Conservation (phyloP, 1,140 invertebrate genomes). For the Calliopsis andreniformis region DNA sequence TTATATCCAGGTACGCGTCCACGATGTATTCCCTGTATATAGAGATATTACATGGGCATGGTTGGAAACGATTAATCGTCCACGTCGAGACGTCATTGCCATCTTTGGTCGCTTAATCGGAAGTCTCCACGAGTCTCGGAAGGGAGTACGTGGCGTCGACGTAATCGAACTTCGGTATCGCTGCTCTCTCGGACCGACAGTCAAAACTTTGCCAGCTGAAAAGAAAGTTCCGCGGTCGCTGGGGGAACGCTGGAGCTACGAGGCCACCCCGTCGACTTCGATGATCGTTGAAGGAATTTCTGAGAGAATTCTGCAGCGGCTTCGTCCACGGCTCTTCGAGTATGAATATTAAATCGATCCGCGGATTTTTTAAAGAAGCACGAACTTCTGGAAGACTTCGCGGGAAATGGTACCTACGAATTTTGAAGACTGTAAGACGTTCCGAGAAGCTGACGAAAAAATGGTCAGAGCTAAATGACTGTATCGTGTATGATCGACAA, state of each 20-base stretch:
- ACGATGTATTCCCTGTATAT: constrained; percentile 41
- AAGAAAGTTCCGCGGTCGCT: constrained; percentile 32
- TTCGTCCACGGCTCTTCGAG: not conserved
- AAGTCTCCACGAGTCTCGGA: constrained; percentile 54
- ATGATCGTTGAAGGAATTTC: constrained; percentile 2
- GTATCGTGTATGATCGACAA: constrained; percentile 12
- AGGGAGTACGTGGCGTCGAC: constrained; percentile 59
- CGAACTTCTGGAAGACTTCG: not conserved
- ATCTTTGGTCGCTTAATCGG: constrained; percentile 71
- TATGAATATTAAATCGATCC: constrained; percentile 31
- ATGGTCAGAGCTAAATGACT: constrained; percentile 19
- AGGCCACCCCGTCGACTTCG: constrained; percentile 12
- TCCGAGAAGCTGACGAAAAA: not conserved
- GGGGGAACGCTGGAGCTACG: constrained; percentile 20
- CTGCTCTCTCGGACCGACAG: constrained; percentile 41
- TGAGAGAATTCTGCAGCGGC: not conserved
- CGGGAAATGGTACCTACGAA: no score
- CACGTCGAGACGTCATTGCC: constrained; percentile 69
- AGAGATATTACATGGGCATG: constrained; percentile 38
- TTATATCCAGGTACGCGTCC: constrained; percentile 60
- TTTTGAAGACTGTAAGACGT: no score
- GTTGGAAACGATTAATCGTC: constrained; percentile 74
- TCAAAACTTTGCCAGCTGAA: constrained; percentile 42
- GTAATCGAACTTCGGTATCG: constrained; percentile 52
- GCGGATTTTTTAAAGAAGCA: not conserved